Percentiles rank a stretch among this genome's conserved stretches.
Conservation (phyloP, 1,140 invertebrate genomes). For the Apis cerana region DNA sequence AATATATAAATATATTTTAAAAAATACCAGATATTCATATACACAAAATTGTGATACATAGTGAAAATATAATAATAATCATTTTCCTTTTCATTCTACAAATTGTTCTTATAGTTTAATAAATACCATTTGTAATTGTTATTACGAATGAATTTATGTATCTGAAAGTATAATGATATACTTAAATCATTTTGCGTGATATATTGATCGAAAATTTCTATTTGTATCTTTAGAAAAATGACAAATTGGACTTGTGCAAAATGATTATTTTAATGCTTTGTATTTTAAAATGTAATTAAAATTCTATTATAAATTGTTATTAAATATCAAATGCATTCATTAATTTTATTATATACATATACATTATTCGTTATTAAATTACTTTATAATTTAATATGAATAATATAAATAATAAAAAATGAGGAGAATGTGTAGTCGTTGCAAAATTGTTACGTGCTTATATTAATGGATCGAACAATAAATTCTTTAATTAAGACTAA, state of each 20-base stretch:
- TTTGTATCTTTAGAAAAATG: background rate
- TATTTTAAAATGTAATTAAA: conserved; percentile 3
- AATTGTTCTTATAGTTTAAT: too few species aligned
- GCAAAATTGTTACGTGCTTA: conserved; percentile 10
- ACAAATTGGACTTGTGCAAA: background rate
- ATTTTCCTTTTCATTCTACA: background rate
- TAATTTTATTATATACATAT: background rate
- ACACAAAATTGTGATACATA: conserved; percentile 59
- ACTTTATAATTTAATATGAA: conserved; percentile 23
- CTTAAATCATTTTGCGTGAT: background rate
- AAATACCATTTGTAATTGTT: background rate
- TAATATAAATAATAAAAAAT: conserved; percentile 9
- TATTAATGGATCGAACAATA: conserved; percentile 39
- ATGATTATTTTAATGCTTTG: background rate
- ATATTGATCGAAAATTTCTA: background rate
- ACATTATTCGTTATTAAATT: conserved; percentile 10
- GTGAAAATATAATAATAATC: background rate
- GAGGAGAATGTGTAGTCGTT: background rate
- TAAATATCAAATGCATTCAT: background rate
- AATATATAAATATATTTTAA: conserved; percentile 52
- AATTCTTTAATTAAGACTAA: conserved; percentile 20
- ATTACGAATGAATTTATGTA: background rate
- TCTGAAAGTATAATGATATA: too few species aligned
- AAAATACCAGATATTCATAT: conserved; percentile 47
- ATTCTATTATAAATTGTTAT: conserved; percentile 22